Evolutionary conservation across 2,888 invertebrate genomes (phyloP), one percentile per base, ranked within the genome.

Genomic region (Thalpophila matura): DNA sequence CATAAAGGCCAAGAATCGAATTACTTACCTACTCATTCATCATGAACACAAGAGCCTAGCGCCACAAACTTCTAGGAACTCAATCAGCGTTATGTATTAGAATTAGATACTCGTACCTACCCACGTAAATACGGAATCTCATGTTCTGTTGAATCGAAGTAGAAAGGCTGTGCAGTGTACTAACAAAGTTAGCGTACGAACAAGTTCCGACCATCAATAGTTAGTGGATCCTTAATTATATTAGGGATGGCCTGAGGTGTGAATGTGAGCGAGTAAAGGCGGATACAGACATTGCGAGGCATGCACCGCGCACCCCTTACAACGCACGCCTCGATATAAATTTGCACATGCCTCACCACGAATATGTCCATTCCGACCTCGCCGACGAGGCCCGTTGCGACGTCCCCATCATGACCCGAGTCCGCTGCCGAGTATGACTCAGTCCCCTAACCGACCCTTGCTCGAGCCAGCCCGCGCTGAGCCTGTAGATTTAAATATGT

Each of bases 81-180:
- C 43, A 79, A 70, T 75, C 53, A 54, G 42, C 22, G 40, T 61
- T 61, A 64, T 70, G 55, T 64, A 70, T 58, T 49, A 12, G 29
- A 35, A 53, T 26, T 43, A 10, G n/a, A n/a, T n/a, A n/a, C n/a
- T n/a, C n/a, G n/a, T n/a, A n/a, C n/a, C n/a, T n/a, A 64, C 16
- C 6, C 18, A 42, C 43, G 31, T 77, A 45, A 51, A 54, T 45
- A 66, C n/a, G 37, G 38, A 62, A 50, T 26, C 38, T 38, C 31
- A n/a, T n/a, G 56, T 57, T 43, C 29, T 59, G 38, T 27, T 4
- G 14, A 42, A 74, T 46, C 35, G 16, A 33, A 58, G 26, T 16
- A n/a, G 18, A 47, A 42, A 42, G 37, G 14, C 24, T 26, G 27
- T 38, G 35, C 40, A 14, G 16, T 72, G 26, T 20, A 63, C 18